Evolutionary conservation across 2,113 vertebrate species (phyloP), one percentile per base, ranked within the genome.

Genomic region (Corythaeola cristata): DNA sequence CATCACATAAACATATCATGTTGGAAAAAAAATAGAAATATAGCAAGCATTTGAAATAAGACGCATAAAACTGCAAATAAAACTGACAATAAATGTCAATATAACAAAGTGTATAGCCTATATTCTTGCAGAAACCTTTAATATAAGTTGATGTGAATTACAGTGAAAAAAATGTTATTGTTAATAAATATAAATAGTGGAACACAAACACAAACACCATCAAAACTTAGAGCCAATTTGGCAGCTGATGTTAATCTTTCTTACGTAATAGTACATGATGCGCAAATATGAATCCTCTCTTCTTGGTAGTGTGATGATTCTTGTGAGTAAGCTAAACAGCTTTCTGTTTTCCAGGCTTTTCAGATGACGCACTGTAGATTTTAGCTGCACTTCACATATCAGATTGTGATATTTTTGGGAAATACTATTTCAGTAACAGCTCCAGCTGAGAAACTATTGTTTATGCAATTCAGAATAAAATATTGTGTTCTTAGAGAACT

Each of bases 1-100:
- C 55, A 23, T 37, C 32, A 23, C 68, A 50, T 71, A 83, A 96
- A 77, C 6, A 14, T 47, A 39, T 20, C 81, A 8, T 41, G 10
- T 30, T 81, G 50, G 50, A 11, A 79, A 85, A 85, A 67, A 80
- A 75, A 30, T 27, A 85, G 50, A 63, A 92, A 62, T 39, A 45
- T 18, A 72, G 6, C 12, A 62, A 87, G 37, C 8, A 27, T 81
- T 83, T 71, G 76, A 94, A 96, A 93, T 6, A 3, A 35, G 60
- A 74, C 6, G 2, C n/a, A 50, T 93, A 95, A 95, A 92, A 85
- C 72, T 73, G 45, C 59, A 86, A 92, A 86, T 96, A 84, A 88
- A 95, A 77, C 26, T 71, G 84, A 80, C 73, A 87, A 22, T 90
- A 92, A 90, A 97, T 81, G 79, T 55, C 80, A 93, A 3, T 74